phyloP scores from a whole-genome alignment of 2,888 invertebrate genomes.

The Vanessa cardui region DNA sequence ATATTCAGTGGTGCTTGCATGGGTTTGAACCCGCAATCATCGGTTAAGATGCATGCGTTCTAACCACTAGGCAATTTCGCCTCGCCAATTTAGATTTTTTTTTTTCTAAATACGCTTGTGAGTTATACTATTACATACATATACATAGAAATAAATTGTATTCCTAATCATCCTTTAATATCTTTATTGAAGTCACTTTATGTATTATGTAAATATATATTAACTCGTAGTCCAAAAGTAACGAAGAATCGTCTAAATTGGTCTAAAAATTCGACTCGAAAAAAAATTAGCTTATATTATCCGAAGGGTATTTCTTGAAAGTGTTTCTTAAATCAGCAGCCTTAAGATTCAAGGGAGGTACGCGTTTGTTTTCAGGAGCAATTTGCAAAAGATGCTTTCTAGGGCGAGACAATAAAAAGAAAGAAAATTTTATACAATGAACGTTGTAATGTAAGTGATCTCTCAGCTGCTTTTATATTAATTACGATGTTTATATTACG shows the following conservation, averaged over 20 bases:
- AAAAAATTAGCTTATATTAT: constrained; percentile 1
- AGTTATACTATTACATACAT: no score
- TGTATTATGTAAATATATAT: background rate
- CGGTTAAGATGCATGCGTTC: no score
- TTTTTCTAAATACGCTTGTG: no score
- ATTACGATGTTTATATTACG: constrained; percentile 5
- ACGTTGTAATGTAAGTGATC: constrained; percentile 5
- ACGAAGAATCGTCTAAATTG: background rate
- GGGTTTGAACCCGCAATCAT: no score
- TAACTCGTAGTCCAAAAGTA: background rate
- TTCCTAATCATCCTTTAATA: no score
- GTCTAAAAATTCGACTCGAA: background rate
- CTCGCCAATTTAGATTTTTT: no score
- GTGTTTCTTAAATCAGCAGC: constrained; percentile 4
- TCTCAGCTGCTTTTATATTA: constrained; percentile 6
- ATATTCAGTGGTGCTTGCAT: no score
- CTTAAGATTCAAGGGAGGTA: constrained; percentile 1
- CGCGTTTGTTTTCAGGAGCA: constrained; percentile 7
- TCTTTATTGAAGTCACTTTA: no score
- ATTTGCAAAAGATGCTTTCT: constrained; percentile 8
- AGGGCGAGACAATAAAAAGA: constrained; percentile 2
- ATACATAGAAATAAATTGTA: no score
- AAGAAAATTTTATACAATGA: constrained; percentile 5
- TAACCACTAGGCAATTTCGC: no score
- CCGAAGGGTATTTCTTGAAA: background rate